Conservation (phyloP, 2,113 vertebrate genomes). For the Odontesthes bonariensis region DNA sequence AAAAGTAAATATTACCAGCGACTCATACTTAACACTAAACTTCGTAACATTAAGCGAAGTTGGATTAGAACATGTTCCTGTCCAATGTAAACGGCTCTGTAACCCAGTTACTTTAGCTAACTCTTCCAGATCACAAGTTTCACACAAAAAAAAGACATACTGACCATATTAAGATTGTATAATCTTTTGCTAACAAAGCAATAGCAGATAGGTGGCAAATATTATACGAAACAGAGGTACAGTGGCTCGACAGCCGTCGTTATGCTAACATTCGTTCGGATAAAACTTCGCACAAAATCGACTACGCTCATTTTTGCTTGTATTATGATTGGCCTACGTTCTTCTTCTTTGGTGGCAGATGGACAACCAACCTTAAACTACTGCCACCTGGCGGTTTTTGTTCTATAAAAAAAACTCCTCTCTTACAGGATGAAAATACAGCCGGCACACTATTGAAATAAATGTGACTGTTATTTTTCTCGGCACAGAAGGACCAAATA, state of each 20-base stretch:
- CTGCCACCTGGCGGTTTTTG: constrained; percentile 19
- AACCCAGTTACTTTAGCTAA: neutral
- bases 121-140: neutral
- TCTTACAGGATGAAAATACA: too few species aligned
- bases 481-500: too few species aligned
- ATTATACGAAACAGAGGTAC: neutral
- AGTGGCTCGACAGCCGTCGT: neutral
- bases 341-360: constrained; percentile 45
- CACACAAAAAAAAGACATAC: accelerated
- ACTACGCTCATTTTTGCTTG: constrained; percentile 6
- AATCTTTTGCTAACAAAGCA: neutral
- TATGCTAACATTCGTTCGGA: constrained; percentile 1
- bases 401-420: too few species aligned
- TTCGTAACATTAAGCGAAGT: neutral
- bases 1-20: neutral
- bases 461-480: too few species aligned
- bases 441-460: too few species aligned
- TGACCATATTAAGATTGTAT: constrained; percentile 38
- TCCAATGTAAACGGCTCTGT: constrained; percentile 2
- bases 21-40: neutral
- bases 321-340: constrained; percentile 29
- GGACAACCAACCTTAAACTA: accelerated
- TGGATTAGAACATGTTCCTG: neutral
- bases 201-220: neutral
- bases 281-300: constrained; percentile 17